Conservation (phyloP, 2,797 vertebrate species). For the Rhinogobio ventralis region DNA sequence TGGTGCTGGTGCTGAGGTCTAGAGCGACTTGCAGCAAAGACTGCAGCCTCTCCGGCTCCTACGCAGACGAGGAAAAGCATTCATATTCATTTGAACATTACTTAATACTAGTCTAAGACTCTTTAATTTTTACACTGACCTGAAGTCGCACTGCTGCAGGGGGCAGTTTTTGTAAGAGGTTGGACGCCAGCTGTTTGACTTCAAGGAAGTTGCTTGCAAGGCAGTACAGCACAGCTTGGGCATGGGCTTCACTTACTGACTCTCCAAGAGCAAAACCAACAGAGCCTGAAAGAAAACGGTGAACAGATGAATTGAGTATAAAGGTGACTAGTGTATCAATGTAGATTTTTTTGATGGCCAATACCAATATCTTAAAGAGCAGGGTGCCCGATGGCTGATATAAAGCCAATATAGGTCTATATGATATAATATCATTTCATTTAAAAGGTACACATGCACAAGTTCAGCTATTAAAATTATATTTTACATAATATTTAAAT, state of each 20-base stretch:
- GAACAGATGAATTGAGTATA: not conserved
- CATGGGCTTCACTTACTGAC: constrained; percentile 78
- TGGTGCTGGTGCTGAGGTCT: constrained; percentile 93
- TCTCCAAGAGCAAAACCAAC: constrained; percentile 81
- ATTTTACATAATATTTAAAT: not conserved
- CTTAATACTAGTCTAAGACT: not conserved
- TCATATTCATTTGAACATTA: not conserved
- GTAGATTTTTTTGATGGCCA: not conserved
- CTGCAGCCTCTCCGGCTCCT: constrained; percentile 71
- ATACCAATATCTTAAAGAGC: not conserved
- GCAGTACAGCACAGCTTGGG: constrained; percentile 85
- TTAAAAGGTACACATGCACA: not conserved
- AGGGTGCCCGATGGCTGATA: not conserved
- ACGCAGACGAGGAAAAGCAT: not conserved
- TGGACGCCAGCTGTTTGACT: constrained; percentile 88
- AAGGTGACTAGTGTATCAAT: not conserved
- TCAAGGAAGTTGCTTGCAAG: constrained; percentile 94
- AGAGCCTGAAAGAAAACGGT: constrained; percentile 61
- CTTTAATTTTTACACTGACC: constrained; percentile 73
- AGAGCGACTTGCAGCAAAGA: constrained; percentile 84
- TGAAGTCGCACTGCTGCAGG: constrained; percentile 78
- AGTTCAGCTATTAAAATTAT: not conserved
- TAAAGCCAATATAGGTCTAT: not conserved
- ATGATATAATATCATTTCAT: not conserved
- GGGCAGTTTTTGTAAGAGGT: constrained; percentile 84